Evolutionary conservation across 2,113 vertebrate species (phyloP).

Genomic region (Cariama cristata): DNA sequence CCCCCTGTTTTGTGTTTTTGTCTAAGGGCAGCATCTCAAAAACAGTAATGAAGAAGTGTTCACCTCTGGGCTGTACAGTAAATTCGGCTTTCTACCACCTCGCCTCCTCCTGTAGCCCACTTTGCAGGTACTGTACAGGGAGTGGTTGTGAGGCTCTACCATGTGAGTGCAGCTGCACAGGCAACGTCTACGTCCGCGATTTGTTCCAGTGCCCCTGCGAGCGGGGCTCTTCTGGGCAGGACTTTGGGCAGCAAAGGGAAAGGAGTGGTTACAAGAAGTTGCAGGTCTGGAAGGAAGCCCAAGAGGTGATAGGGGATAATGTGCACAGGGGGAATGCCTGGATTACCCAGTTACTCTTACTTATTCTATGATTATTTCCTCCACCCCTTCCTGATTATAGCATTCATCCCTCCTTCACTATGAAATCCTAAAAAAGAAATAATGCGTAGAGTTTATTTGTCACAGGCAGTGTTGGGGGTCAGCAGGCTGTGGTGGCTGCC

Average conservation of each 20-base stretch:
- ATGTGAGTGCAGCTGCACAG: background rate
- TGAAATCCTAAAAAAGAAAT: background rate
- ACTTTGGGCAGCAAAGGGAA: background rate
- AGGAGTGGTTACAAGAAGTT: background rate
- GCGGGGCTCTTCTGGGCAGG: background rate
- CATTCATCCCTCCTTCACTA: background rate
- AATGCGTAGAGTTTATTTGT: background rate
- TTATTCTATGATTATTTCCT: background rate
- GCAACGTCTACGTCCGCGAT: background rate
- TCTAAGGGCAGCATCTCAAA: background rate
- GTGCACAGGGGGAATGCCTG: background rate
- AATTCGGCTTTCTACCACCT: background rate
- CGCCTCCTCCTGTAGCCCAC: background rate
- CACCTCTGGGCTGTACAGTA: background rate
- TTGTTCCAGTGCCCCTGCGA: background rate
- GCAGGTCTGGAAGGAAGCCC: background rate
- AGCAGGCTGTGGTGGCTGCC: fast-evolving
- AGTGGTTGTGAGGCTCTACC: background rate
- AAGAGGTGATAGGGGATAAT: fast-evolving
- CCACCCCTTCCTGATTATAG: background rate
- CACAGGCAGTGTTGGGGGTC: background rate
- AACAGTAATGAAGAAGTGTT: background rate
- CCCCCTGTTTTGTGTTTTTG: background rate
- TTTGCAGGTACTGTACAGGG: background rate
- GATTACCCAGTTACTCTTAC: background rate